Percentiles rank a stretch among this genome's conserved stretches.
Evolutionary conservation across 2,888 invertebrate species (phyloP).

Genomic region (Pycnomerus fuliginosus): DNA sequence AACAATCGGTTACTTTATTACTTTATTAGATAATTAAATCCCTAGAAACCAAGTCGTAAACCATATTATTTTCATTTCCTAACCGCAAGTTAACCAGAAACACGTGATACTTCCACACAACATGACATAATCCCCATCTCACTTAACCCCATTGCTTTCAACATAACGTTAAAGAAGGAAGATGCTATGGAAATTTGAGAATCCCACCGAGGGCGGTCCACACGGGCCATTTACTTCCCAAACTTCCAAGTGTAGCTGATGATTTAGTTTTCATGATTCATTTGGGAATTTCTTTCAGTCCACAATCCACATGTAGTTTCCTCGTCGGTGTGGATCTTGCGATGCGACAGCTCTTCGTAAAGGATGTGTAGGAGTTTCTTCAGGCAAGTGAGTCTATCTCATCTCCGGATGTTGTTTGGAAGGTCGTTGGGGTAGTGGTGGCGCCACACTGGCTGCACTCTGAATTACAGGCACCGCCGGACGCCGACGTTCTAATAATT

Average conservation of each 20-base stretch:
- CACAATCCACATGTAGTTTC: too few species aligned
- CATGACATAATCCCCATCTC: slow-evolving; percentile 16
- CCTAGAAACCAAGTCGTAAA: too few species aligned
- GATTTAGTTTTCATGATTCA: slow-evolving; percentile 12
- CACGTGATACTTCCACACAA: slow-evolving; percentile 34
- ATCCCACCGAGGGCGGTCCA: slow-evolving; percentile 32
- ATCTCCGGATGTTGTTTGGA: slow-evolving; percentile 43
- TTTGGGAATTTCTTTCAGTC: too few species aligned
- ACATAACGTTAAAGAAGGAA: background rate
- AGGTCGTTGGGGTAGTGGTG: slow-evolving; percentile 32
- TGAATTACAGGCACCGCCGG: slow-evolving; percentile 48
- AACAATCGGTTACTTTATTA: too few species aligned
- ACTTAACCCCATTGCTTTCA: background rate
- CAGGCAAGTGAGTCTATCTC: too few species aligned
- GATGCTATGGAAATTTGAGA: slow-evolving; percentile 27
- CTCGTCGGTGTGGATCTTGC: too few species aligned
- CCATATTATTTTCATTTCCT: too few species aligned
- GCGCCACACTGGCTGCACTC: slow-evolving; percentile 48
- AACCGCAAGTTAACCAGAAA: slow-evolving; percentile 38
- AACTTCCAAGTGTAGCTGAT: slow-evolving; percentile 27
- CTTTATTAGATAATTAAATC: too few species aligned
- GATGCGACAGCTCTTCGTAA: too few species aligned
- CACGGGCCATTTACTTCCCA: slow-evolving; percentile 33
- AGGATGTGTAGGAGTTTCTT: too few species aligned
- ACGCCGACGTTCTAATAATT: slow-evolving; percentile 41